phyloP scores from a whole-genome alignment of 2,888 invertebrate species.

The Ectemnius continuus region DNA sequence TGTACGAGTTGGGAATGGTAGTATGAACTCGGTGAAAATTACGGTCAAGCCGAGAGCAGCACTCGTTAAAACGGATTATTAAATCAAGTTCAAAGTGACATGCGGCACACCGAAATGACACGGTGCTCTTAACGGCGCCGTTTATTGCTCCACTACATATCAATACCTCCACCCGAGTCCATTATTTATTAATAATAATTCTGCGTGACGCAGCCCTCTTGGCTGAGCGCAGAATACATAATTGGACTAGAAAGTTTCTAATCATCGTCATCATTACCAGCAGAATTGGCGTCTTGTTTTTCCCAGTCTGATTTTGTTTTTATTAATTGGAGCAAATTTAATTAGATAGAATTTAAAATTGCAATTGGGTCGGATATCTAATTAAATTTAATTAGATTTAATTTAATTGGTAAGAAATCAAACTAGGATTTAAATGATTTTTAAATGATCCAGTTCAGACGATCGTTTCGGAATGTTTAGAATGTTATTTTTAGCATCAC shows the following conservation, averaged over 20 bases:
- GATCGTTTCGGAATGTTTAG: too few relatives aligned
- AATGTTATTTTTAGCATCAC: too few relatives aligned
- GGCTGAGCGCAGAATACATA: too few relatives aligned
- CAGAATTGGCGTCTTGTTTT: too few relatives aligned
- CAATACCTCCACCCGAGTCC: neutral
- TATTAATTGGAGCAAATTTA: too few relatives aligned
- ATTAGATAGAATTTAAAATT: too few relatives aligned
- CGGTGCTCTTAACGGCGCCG: slow-evolving; percentile 4
- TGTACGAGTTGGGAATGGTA: neutral
- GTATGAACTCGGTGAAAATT: slow-evolving; percentile 26
- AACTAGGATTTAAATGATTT: neutral
- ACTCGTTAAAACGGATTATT: slow-evolving; percentile 18
- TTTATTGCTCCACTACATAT: slow-evolving; percentile 3
- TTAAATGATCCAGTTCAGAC: neutral
- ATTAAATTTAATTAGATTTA: neutral
- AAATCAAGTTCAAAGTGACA: slow-evolving; percentile 40
- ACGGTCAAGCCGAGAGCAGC: slow-evolving; percentile 10
- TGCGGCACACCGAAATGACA: slow-evolving; percentile 11
- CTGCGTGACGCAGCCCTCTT: too few relatives aligned
- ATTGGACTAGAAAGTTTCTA: too few relatives aligned
- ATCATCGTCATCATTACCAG: too few relatives aligned
- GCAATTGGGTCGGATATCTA: too few relatives aligned
- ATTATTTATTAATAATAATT: slow-evolving; percentile 5
- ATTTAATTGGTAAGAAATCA: slow-evolving; percentile 25
- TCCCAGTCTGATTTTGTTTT: too few relatives aligned